These are phyloP conservation scores for Hippopotamyrus pictus DNA, from an alignment of 2,797 vertebrate species.

Conservation along the genomic window DNA sequence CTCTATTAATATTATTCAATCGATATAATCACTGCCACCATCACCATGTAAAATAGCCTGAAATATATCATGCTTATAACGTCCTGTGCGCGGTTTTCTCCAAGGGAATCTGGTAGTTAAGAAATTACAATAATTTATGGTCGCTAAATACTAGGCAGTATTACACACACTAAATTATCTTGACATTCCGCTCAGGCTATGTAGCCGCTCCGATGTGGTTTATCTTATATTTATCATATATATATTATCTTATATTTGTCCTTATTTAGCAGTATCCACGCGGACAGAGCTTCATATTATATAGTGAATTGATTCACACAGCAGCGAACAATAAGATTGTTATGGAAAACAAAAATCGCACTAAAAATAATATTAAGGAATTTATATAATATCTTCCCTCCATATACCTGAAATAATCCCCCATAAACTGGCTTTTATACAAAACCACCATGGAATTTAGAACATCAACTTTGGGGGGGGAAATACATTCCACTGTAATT, in stretches of 20 bases:
- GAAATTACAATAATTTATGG: neutral
- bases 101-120: neutral
- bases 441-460: conserved; percentile 56
- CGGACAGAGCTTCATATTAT: conserved; percentile 75
- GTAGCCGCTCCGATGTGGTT: conserved; percentile 84
- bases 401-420: conserved; percentile 86
- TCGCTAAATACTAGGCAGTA: neutral
- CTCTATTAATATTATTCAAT: neutral
- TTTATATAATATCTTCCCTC: conserved; percentile 84
- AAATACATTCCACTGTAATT: conserved; percentile 79
- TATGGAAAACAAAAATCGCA: conserved; percentile 77
- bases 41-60: neutral
- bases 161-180: conserved; percentile 31
- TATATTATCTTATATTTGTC: conserved; percentile 74
- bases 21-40: neutral
- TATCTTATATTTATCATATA: conserved; percentile 62
- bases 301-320: conserved; percentile 82
- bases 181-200: conserved; percentile 41
- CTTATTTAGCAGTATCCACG: conserved; percentile 78
- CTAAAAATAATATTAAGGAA: conserved; percentile 77
- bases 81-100: neutral
- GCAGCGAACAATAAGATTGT: conserved; percentile 88
- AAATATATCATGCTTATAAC: neutral
- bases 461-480: neutral
- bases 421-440: conserved; percentile 89